These are phyloP conservation scores for Amiota communis DNA, from an alignment of 2,888 invertebrate species.

Conservation along the genomic window DNA sequence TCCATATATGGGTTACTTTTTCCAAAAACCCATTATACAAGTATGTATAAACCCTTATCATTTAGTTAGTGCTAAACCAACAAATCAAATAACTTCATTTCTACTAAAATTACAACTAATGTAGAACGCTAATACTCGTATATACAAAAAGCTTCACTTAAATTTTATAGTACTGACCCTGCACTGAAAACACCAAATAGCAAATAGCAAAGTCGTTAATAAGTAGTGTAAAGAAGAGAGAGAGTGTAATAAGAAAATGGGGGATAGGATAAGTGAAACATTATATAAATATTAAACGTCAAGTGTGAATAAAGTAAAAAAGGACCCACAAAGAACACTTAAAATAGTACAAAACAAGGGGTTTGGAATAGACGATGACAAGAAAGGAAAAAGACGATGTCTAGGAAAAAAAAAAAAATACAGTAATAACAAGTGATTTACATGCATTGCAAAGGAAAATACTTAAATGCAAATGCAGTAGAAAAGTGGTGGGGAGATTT, in stretches of 20 bases:
- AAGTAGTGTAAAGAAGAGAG: too few relatives aligned
- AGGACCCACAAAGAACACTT: neutral
- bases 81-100: conserved; percentile 41
- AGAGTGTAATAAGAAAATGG: neutral
- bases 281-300: conserved; percentile 10
- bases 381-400: too few relatives aligned
- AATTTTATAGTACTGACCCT: conserved; percentile 26
- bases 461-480: conserved; percentile 12
- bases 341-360: neutral
- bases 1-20: too few relatives aligned
- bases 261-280: neutral
- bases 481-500: neutral
- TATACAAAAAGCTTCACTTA: conserved; percentile 20
- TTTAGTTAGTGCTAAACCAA: neutral
- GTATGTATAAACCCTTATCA: too few relatives aligned
- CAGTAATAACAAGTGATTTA: conserved; percentile 24
- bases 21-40: too few relatives aligned
- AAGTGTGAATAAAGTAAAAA: conserved; percentile 26
- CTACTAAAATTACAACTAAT: conserved; percentile 49
- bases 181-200: neutral
- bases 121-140: neutral
- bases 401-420: neutral
- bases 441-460: conserved; percentile 13
- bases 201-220: neutral
- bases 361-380: neutral